These are phyloP conservation scores for Lordiphosa stackelbergi DNA, from an alignment of 1,140 invertebrate genomes.

Conservation along the genomic window DNA sequence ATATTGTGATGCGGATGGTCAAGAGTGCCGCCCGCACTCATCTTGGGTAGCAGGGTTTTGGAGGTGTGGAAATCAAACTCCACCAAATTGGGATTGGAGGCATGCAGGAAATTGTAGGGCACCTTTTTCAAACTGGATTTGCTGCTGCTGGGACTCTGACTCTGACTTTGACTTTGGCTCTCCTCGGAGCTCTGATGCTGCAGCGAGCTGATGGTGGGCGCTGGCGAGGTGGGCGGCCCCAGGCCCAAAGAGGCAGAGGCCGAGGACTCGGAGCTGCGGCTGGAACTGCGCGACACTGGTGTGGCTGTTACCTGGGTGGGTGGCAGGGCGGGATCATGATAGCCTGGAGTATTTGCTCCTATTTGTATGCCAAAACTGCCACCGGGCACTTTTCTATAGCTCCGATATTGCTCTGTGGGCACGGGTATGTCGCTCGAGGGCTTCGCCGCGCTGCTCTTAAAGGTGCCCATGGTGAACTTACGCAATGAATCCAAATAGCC, in stretches of 20 bases:
- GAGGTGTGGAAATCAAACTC: conserved; percentile 79
- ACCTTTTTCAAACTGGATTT: conserved; percentile 72
- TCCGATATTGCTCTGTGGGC: conserved; percentile 87
- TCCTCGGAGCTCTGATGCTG: conserved; percentile 59
- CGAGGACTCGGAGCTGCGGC: conserved; percentile 50
- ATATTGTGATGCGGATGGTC: conserved; percentile 76
- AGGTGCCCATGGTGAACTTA: conserved; percentile 79
- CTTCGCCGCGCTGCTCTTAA: conserved; percentile 77
- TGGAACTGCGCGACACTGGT: conserved; percentile 52
- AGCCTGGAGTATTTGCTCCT: conserved; percentile 70
- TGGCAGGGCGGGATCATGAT: conserved; percentile 61
- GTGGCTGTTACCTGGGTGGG: conserved; percentile 31
- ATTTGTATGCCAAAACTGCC: conserved; percentile 74
- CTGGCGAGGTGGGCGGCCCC: conserved; percentile 62
- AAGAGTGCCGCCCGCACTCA: conserved; percentile 39
- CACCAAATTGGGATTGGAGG: conserved; percentile 83
- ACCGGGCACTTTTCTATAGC: conserved; percentile 82
- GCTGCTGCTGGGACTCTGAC: conserved; percentile 59
- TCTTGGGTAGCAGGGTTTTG: conserved; percentile 68
- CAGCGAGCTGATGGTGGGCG: conserved; percentile 56
- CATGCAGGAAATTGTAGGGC: conserved; percentile 81
- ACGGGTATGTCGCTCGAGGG: conserved; percentile 82
- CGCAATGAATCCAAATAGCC: conserved; percentile 82
- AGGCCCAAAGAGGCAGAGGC: conserved; percentile 27
- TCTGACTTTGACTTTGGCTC: conserved; percentile 50